Evolutionary conservation across 2,797 vertebrate genomes (phyloP), one percentile per base, ranked within the genome.

Genomic region (Antennarius maculatus): DNA sequence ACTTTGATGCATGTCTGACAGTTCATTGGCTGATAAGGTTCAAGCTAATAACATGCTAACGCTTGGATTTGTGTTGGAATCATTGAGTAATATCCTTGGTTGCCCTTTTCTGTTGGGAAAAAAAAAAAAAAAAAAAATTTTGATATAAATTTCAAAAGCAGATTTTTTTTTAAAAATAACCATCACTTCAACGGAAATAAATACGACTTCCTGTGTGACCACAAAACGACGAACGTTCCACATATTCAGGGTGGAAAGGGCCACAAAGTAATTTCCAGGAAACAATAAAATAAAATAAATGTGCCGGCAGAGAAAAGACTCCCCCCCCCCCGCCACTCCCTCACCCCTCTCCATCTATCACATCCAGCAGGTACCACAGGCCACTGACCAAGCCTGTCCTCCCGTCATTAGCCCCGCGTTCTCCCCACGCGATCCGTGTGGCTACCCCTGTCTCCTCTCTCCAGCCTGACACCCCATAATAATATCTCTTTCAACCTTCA

Each of bases 401-500:
- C 95, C 95, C 94, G 97, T 99, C 97, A 99, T 99, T 99, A 99
- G 97, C 95, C 95, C 95, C 57, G 45, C 86, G 77, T 86, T 96
- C 95, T 97, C 97, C 96, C 95, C 95, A 95, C 96, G 95, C 96
- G 97, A 97, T 99, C 96, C 97, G 94, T 97, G 96, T 96, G 96
- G 95, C 97, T 98, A 97, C 97, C 97, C 96, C 97, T 98, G 97
- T 97, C 97, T 97, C 95, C 97, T 96, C 95, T 97, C 96, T 95
- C 94, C 95, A 95, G 96, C 96, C 98, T 80, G 85, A 71, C 91
- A 91, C 89, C 89, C 91, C 91, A 90, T 99, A 99, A 99, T 98
- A 99, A 98, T 97, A 98, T 99, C 97, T 98, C 97, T 98, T 97
- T 98, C 97, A 98, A 98, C 97, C 97, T 99, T 99, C 97, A 99